These are phyloP conservation scores for Bolinopsis microptera DNA, from an alignment of 37 sponge, comb jelly and placozoan genomes.

Conservation along the genomic window DNA sequence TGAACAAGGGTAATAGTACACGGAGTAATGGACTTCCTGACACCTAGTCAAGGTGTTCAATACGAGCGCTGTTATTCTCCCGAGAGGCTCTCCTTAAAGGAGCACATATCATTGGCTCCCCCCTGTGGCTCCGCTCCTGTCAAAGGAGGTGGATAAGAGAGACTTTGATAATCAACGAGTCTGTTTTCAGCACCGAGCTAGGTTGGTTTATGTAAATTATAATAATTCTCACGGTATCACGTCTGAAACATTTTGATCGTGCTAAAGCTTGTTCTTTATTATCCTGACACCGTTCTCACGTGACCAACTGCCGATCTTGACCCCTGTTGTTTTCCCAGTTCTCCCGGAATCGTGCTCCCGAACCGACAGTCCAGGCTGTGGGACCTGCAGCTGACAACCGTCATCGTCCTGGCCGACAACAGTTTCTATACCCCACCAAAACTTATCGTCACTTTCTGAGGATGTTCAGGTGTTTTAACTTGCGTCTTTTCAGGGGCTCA, in stretches of 20 bases:
- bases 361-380: conserved; percentile 2
- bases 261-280: too few species aligned
- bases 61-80: not conserved
- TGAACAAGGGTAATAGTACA: conserved; percentile 22
- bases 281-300: too few species aligned
- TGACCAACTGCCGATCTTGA: too few species aligned
- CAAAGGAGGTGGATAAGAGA: not conserved
- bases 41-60: conserved; percentile 2
- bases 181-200: not conserved
- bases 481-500: too few species aligned
- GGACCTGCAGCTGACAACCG: conserved; percentile 4
- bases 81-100: not conserved
- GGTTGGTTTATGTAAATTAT: too few species aligned
- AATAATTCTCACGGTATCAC: too few species aligned
- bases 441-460: conserved; percentile 8
- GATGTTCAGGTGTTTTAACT: conserved; percentile 20
- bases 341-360: not conserved
- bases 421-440: not conserved
- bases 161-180: conserved; percentile 18
- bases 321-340: too few species aligned
- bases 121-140: not conserved
- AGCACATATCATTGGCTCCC: not conserved
- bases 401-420: not conserved
- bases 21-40: conserved; percentile 18
- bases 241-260: too few species aligned